These are phyloP conservation scores for Sebastes oblongus DNA, from an alignment of 2,797 vertebrate genomes.

Conservation along the genomic window DNA sequence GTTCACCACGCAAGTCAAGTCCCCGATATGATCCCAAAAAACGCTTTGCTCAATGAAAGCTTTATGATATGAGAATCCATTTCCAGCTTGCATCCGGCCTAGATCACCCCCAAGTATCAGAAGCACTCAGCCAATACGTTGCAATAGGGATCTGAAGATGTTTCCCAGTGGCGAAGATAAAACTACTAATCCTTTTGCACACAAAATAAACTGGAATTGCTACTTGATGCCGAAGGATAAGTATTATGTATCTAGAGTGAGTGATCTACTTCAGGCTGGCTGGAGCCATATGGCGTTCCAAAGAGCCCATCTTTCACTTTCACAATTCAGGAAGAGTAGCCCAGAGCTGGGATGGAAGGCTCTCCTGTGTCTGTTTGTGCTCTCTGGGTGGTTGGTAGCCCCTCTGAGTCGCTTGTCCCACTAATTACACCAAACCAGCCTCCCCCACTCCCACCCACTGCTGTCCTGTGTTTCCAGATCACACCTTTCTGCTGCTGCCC, in stretches of 20 bases:
- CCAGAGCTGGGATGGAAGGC: slow-evolving; percentile 32
- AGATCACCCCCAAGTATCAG: slow-evolving; percentile 45
- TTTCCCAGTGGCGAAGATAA: slow-evolving; percentile 58
- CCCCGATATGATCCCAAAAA: slow-evolving; percentile 30
- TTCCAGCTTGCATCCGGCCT: slow-evolving; percentile 19
- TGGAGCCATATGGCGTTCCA: slow-evolving; percentile 52
- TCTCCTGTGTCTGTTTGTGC: slow-evolving; percentile 29
- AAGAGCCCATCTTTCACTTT: slow-evolving; percentile 38
- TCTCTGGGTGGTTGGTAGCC: slow-evolving; percentile 28
- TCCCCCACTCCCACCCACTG: background rate
- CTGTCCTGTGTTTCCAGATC: slow-evolving; percentile 41
- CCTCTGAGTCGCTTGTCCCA: slow-evolving; percentile 28
- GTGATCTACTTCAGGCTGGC: slow-evolving; percentile 45
- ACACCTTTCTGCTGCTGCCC: slow-evolving; percentile 28
- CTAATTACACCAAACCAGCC: slow-evolving; percentile 36
- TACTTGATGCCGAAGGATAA: slow-evolving; percentile 57
- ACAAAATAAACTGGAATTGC: slow-evolving; percentile 55
- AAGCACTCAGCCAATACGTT: slow-evolving; percentile 37
- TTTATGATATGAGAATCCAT: slow-evolving; percentile 33
- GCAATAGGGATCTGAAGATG: slow-evolving; percentile 45
- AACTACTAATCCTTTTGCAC: slow-evolving; percentile 54
- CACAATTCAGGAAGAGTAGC: slow-evolving; percentile 23
- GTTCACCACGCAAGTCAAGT: background rate
- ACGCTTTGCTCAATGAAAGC: slow-evolving; percentile 11
- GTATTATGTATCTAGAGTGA: slow-evolving; percentile 50